Conservation (phyloP, 2,797 vertebrate species). For the Danionella dracula region DNA sequence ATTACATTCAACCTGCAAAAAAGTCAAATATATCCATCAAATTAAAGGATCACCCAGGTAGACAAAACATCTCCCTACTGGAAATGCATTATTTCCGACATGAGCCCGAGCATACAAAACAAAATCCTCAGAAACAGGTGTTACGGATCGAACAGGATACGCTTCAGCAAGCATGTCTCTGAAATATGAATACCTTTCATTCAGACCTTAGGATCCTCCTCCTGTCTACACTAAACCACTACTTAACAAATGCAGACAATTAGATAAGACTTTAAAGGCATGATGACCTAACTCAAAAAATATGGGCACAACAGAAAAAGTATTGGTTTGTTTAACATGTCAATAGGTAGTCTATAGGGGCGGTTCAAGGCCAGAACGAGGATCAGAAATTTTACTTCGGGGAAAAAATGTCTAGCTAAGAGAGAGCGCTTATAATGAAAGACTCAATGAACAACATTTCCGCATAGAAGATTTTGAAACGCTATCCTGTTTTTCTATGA, state of each 20-base stretch:
- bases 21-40: neutral
- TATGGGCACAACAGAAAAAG: neutral
- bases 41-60: neutral
- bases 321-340: neutral
- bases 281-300: neutral
- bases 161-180: neutral
- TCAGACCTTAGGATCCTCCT: neutral
- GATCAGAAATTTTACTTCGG: neutral
- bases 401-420: neutral
- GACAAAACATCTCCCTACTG: neutral
- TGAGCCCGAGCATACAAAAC: neutral
- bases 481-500: no score
- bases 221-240: neutral
- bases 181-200: neutral
- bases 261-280: neutral
- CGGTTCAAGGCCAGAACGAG: neutral
- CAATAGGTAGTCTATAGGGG: neutral
- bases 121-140: constrained; percentile 13
- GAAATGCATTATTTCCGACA: neutral
- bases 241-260: neutral
- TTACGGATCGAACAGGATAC: neutral
- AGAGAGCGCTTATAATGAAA: neutral
- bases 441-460: neutral
- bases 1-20: constrained; percentile 92
- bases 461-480: neutral